Evolutionary conservation across 2,888 invertebrate genomes (phyloP), one percentile per base, ranked within the genome.

Genomic region (Cotesia congregata): DNA sequence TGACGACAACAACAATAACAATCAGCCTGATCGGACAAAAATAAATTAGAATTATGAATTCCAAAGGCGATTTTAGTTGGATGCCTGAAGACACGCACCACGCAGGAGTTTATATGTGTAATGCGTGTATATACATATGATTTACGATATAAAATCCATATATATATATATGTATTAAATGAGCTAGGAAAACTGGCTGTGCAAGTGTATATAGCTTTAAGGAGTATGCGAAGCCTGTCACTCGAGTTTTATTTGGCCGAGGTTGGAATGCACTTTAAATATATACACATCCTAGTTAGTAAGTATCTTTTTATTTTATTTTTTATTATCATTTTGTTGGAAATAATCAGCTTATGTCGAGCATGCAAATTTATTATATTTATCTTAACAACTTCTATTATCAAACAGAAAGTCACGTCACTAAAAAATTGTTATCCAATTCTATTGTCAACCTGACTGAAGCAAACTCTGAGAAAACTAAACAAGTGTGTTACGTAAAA

Each of bases 191-290:
- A 76, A 68, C 67, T 72, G 62, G 70, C 61, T 68, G 61, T 68
- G 59, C 64, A 59, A 38, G 69, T 73, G 69, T 69, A 15, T 69
- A 15, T 12, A 59, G 59, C 20, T 39, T 5, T 38, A 30, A 20
- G n/a, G 39, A 41, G 64, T 65, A 30, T 20, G 17, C 39, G 64
- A 65, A 30, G 38, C 67, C 67, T 62, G 50, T 38, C 67, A 61
- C 38, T 67, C 73, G 65, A 50, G 73, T 67, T n/a, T n/a, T n/a
- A n/a, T n/a, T 64, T 73, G 60, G 30, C 60, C 73, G 30, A 64
- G 67, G 20, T 15, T 71, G 77, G 74, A 77, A 74, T 77, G 73
- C 73, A 38, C 68, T 69, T 6, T 15, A 59, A 20, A 64, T 30
- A 59, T 70, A 64, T 17, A 40, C 17, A 41, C 59, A 59, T 71